These are phyloP conservation scores for Chionodraco myersi DNA, from an alignment of 2,113 vertebrate genomes.

Conservation along the genomic window DNA sequence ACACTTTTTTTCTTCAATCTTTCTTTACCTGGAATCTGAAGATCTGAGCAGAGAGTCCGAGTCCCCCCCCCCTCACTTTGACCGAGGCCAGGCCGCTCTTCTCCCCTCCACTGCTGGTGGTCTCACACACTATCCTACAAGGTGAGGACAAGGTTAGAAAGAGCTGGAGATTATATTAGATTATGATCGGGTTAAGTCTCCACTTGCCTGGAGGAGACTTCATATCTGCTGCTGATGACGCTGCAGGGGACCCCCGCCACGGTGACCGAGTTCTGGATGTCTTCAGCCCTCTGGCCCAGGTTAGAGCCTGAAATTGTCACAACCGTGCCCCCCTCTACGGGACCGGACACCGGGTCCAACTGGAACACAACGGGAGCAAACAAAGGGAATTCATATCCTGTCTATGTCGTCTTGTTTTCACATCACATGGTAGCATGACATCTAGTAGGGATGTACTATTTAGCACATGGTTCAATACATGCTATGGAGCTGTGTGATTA, in stretches of 20 bases:
- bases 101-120: conserved; percentile 84
- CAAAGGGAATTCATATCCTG: not conserved
- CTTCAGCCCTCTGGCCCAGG: conserved; percentile 93
- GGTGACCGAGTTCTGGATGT: conserved; percentile 90
- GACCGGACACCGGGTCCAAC: conserved; percentile 93
- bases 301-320: conserved; percentile 96
- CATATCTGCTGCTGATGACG: conserved; percentile 89
- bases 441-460: not conserved
- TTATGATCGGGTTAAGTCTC: too few species aligned
- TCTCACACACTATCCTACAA: conserved; percentile 91
- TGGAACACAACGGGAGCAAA: conserved; percentile 62
- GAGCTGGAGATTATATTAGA: not conserved
- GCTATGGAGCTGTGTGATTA: too few species aligned
- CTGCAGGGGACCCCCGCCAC: conserved; percentile 91
- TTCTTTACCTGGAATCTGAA: conserved; percentile 92
- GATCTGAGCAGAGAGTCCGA: conserved; percentile 85
- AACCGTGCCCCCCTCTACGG: conserved; percentile 92
- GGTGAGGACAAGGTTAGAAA: not conserved
- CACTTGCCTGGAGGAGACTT: conserved; percentile 91
- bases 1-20: too few species aligned
- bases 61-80: conserved; percentile 89
- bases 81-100: conserved; percentile 86
- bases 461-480: too few species aligned
- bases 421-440: not conserved
- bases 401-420: not conserved